Conservation (phyloP, 2,888 invertebrate genomes). For the Drosophila pseudotalamancana region DNA sequence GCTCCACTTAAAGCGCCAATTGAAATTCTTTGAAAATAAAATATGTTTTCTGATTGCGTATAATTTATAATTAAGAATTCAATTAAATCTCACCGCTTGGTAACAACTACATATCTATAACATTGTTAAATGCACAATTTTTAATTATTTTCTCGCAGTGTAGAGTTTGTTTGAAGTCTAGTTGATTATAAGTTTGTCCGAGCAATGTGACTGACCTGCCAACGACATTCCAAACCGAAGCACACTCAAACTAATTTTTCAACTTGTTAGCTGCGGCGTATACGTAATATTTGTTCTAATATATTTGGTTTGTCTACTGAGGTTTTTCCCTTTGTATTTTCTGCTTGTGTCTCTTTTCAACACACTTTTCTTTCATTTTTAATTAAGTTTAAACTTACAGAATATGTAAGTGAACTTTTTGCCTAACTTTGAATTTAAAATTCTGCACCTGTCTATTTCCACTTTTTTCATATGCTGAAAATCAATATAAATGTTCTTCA, state of each 20-base stretch:
- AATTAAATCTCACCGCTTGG: not conserved
- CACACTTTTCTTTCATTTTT: not conserved
- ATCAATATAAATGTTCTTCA: no score
- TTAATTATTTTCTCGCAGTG: not conserved
- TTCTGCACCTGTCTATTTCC: no score
- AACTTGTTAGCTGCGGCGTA: slow-evolving; percentile 34
- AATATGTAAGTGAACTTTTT: no score
- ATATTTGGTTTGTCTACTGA: not conserved
- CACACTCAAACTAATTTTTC: slow-evolving; percentile 25
- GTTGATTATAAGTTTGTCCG: slow-evolving; percentile 17
- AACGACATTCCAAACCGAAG: slow-evolving; percentile 37
- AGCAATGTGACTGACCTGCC: slow-evolving; percentile 30
- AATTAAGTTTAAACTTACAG: no score
- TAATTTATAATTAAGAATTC: not conserved
- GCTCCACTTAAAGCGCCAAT: slow-evolving; percentile 8
- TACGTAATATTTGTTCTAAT: slow-evolving; percentile 35
- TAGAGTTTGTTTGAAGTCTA: slow-evolving; percentile 19
- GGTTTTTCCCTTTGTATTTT: not conserved
- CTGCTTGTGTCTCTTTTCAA: not conserved
- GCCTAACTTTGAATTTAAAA: no score
- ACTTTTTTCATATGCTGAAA: no score
- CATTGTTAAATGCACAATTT: not conserved
- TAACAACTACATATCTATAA: not conserved
- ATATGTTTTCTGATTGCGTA: not conserved
- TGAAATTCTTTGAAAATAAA: not conserved